Percentiles rank a stretch among this genome's conserved stretches.
Conservation (phyloP, 1,140 invertebrate genomes). For the Ectropis grisescens region DNA sequence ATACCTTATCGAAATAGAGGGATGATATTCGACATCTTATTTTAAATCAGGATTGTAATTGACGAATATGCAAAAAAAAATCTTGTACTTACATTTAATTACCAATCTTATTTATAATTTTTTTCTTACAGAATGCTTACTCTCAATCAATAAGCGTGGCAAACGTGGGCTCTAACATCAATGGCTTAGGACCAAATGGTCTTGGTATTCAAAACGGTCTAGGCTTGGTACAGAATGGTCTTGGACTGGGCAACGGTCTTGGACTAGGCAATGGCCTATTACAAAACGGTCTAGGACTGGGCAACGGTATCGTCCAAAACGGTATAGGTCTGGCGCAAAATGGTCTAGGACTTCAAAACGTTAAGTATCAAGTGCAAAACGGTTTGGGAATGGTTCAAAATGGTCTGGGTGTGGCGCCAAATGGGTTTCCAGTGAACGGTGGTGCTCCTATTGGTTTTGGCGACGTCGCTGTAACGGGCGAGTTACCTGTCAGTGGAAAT, state of each 20-base stretch:
- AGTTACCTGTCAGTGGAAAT: slow-evolving; percentile 33
- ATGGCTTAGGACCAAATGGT: neutral
- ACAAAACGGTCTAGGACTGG: slow-evolving; percentile 1
- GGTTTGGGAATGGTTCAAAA: slow-evolving; percentile 8
- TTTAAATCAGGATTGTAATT: too few species aligned
- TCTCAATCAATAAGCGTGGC: too few species aligned
- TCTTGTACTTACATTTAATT: too few species aligned
- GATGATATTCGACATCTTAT: too few species aligned
- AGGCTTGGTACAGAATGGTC: slow-evolving; percentile 1
- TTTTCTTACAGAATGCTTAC: too few species aligned
- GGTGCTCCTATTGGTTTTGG: slow-evolving; percentile 26
- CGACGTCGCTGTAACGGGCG: slow-evolving; percentile 29
- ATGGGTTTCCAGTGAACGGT: too few species aligned
- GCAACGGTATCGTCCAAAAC: neutral
- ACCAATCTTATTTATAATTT: too few species aligned
- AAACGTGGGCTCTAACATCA: too few species aligned
- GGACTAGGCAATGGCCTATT: too few species aligned
- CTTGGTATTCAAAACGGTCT: slow-evolving; percentile 8
- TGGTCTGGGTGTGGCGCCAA: slow-evolving; percentile 20
- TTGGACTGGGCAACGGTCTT: slow-evolving; percentile 5
- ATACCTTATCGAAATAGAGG: too few species aligned
- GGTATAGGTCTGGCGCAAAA: neutral
- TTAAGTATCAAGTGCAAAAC: neutral
- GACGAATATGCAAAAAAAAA: too few species aligned
- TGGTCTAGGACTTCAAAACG: neutral